Evolutionary conservation across 2,113 vertebrate species (phyloP), one percentile per base, ranked within the genome.

Genomic region (Leiothrix lutea): DNA sequence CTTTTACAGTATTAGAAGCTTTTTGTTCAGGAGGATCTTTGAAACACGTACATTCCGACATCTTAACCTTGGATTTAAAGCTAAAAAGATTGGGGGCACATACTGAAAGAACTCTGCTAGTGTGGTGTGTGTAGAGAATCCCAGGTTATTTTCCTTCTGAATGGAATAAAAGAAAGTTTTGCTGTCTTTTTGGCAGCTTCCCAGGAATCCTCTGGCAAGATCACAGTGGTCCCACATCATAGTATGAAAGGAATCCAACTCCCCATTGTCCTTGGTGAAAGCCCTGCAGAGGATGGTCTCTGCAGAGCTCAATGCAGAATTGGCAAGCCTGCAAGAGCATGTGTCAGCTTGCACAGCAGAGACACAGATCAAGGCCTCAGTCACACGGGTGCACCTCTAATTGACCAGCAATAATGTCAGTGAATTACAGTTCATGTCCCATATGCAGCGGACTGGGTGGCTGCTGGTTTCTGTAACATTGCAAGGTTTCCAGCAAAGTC

Each of bases 31-130:
- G 50, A 94, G 29, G n/a, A 73, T 77, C 79, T 86, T 86, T 86
- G 67, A 95, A 78, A 67, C 62, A 72, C 2, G 10, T 38, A 54
- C 22, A 40, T 90, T 90, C 71, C 50, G 47, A 86, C 75, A 94
- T 88, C 80, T 94, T 92, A 92, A 94, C 86, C 82, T 92, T 92
- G 71, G 60, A 92, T 90, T 92, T 86, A 83, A 93, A 83, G 71
- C 71, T 60, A 74, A 58, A 88, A 90, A 62, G 71, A 45, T 0
- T 40, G 19, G 64, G 85, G 94, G 67, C 88, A 94, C 2, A 5
- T 62, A 62, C 54, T 77, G 74, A 86, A 92, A 90, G 75, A 90
- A 12, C 73, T 88, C 64, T 78, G 70, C 66, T 83, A 62, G 62
- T 44, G 24, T 57, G 36, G 45, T 69, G 21, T 71, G 47, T 2